These are phyloP conservation scores for Adelphocoris suturalis DNA, from an alignment of 2,888 invertebrate species.

Conservation along the genomic window DNA sequence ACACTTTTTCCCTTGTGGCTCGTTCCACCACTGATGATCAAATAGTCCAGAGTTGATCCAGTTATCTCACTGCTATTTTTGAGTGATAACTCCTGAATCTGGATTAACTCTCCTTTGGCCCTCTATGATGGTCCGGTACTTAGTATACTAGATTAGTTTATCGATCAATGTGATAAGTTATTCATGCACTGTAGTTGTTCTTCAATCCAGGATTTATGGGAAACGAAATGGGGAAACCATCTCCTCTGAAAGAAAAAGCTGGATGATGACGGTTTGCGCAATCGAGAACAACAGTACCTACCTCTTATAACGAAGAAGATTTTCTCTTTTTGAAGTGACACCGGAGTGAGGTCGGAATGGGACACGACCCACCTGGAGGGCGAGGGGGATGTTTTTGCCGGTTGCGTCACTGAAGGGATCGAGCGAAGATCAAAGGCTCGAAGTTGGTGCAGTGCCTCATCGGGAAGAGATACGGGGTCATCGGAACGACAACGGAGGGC, in stretches of 20 bases:
- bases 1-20: too few species aligned
- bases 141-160: too few species aligned
- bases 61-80: too few species aligned
- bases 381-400: background rate
- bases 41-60: too few species aligned
- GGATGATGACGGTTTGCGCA: conserved; percentile 34
- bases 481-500: background rate
- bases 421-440: conserved; percentile 4
- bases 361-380: conserved; percentile 33
- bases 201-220: background rate
- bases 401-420: conserved; percentile 6
- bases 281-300: conserved; percentile 32
- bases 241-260: background rate
- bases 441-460: background rate
- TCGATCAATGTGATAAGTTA: too few species aligned
- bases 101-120: too few species aligned
- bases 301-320: conserved; percentile 29
- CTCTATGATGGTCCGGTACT: too few species aligned
- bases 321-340: conserved; percentile 46
- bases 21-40: too few species aligned
- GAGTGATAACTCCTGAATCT: too few species aligned
- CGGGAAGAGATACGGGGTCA: conserved; percentile 16
- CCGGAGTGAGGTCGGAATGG: conserved; percentile 24
- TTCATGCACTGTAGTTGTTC: too few species aligned
- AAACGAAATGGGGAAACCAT: background rate